phyloP scores from a whole-genome alignment of 1,140 invertebrate genomes.

The Drosophila azteca region DNA sequence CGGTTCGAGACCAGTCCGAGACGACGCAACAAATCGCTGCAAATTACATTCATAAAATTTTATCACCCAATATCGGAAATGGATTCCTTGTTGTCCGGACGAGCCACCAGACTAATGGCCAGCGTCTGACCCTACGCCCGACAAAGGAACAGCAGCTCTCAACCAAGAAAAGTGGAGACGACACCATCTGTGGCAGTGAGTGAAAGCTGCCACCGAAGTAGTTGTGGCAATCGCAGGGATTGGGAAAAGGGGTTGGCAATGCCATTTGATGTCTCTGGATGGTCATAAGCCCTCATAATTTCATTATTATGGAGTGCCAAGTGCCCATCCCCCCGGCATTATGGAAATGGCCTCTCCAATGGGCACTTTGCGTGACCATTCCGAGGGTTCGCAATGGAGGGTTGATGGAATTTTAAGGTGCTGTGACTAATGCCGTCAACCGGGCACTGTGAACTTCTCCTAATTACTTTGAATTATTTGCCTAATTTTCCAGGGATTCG shows the following conservation, averaged over 20 bases:
- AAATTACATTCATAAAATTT: conserved; percentile 83
- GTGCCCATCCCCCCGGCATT: conserved; percentile 38
- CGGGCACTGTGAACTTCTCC: conserved; percentile 29
- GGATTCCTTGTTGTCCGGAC: conserved; percentile 68
- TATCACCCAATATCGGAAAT: conserved; percentile 83
- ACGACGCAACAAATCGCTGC: conserved; percentile 78
- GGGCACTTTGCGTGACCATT: conserved; percentile 68
- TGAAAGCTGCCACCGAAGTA: conserved; percentile 21
- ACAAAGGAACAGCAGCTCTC: conserved; percentile 50
- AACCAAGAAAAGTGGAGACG: conserved; percentile 9
- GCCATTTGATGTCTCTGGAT: conserved; percentile 43
- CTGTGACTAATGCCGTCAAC: conserved; percentile 38
- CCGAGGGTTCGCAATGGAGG: conserved; percentile 3
- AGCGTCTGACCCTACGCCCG: conserved; percentile 54
- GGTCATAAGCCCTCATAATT: conserved; percentile 77
- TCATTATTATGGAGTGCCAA: conserved; percentile 79
- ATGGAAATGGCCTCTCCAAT: conserved; percentile 63
- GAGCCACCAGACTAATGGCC: conserved; percentile 70
- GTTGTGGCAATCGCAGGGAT: conserved; percentile 37
- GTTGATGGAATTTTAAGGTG: conserved; percentile 57
- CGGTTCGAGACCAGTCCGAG: conserved; percentile 15
- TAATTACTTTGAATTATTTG: conserved; percentile 75
- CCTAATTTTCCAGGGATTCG: conserved; percentile 64
- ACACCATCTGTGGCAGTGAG: conserved; percentile 44
- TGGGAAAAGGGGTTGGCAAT: conserved; percentile 48